Percentiles rank a stretch among this genome's conserved stretches.
Evolutionary conservation across 2,797 vertebrate genomes (phyloP).

Genomic region (Gymnopithys bicolor): DNA sequence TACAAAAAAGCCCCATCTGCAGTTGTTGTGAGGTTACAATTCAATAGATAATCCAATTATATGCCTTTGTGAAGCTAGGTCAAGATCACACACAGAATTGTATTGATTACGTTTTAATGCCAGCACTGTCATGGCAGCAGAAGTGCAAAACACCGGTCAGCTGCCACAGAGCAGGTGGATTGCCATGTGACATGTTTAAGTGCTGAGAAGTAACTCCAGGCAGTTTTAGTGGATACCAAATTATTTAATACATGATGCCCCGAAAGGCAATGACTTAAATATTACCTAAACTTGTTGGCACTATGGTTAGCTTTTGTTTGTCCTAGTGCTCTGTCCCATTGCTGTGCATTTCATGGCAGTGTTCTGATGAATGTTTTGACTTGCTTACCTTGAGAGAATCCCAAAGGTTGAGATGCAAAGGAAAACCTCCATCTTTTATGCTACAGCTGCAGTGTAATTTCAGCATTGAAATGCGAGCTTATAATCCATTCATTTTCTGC

Average conservation of each 20-base stretch:
- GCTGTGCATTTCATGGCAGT: neutral
- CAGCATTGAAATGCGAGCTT: neutral
- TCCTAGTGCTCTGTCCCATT: neutral
- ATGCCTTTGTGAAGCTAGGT: conserved; percentile 11
- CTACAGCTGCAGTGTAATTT: neutral
- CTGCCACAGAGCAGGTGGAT: neutral
- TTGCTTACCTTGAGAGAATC: neutral
- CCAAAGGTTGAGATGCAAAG: neutral
- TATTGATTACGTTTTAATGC: conserved; percentile 15
- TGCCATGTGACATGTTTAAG: fast-evolving
- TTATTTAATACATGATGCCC: neutral
- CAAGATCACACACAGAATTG: neutral
- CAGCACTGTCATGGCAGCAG: neutral
- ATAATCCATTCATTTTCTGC: neutral
- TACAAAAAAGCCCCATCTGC: neutral
- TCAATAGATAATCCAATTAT: conserved; percentile 44
- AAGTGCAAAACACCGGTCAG: neutral
- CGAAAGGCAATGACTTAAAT: neutral
- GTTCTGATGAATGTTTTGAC: neutral
- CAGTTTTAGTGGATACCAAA: neutral
- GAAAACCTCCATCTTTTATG: neutral
- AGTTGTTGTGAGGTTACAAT: conserved; percentile 8
- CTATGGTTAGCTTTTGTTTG: neutral
- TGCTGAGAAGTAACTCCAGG: neutral
- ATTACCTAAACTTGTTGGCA: neutral